Evolutionary conservation across 2,888 invertebrate species (phyloP).

Genomic region (Drosophila putrida): DNA sequence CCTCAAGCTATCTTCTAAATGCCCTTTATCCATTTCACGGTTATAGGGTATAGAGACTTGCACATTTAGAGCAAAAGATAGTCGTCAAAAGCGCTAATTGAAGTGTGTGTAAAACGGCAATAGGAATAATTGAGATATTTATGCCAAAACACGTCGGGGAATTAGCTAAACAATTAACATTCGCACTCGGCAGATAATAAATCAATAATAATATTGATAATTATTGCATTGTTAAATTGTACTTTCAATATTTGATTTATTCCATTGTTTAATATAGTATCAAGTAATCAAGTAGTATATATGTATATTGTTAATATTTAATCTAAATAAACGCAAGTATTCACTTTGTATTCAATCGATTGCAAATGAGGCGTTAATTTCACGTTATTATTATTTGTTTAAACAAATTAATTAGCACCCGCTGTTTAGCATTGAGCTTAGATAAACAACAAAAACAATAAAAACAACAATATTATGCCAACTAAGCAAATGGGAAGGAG

Average conservation of each 20-base stretch:
- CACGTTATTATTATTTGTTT: slow-evolving; percentile 31
- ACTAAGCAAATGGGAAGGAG: slow-evolving; percentile 36
- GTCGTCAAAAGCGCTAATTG: slow-evolving; percentile 6
- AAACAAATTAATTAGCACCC: slow-evolving; percentile 74
- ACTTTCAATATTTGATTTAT: slow-evolving; percentile 32
- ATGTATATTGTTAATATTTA: slow-evolving; percentile 5
- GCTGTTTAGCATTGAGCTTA: slow-evolving; percentile 61
- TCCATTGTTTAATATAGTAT: neutral
- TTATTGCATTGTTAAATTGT: neutral
- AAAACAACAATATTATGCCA: slow-evolving; percentile 22
- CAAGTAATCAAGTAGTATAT: too few relatives aligned
- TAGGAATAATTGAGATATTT: slow-evolving; percentile 18
- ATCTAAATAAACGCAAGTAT: slow-evolving; percentile 3
- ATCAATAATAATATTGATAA: slow-evolving; percentile 15
- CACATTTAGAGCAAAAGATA: slow-evolving; percentile 3
- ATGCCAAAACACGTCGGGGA: slow-evolving; percentile 15
- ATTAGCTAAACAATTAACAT: slow-evolving; percentile 9
- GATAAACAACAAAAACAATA: slow-evolving; percentile 20
- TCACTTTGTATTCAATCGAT: neutral
- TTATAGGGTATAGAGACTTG: slow-evolving; percentile 3
- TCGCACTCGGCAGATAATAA: slow-evolving; percentile 20
- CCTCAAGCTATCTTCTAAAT: neutral
- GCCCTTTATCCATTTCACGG: neutral
- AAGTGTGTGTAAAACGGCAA: slow-evolving; percentile 5
- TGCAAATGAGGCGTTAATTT: slow-evolving; percentile 37